These are phyloP conservation scores for Dasyornis broadbenti DNA, from an alignment of 2,113 vertebrate genomes.

Conservation along the genomic window DNA sequence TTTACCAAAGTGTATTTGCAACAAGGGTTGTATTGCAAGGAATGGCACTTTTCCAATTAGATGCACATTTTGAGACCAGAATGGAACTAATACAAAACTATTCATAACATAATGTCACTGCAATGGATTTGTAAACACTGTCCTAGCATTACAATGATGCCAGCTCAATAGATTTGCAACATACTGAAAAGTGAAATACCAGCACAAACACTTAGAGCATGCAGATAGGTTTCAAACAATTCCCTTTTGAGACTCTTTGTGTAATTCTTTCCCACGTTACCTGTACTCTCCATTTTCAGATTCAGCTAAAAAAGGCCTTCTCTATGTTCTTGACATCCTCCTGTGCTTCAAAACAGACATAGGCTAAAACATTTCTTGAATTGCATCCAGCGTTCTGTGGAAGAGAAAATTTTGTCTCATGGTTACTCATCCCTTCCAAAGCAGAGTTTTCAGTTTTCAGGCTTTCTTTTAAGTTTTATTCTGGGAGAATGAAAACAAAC, in stretches of 20 bases:
- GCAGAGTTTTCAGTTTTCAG: not conserved
- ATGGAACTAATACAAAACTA: not conserved
- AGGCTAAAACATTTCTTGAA: not conserved
- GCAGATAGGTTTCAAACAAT: not conserved
- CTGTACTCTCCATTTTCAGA: not conserved
- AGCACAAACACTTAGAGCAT: not conserved
- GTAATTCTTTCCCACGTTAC: not conserved
- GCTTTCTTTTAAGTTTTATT: not conserved
- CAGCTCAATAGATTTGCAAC: not conserved
- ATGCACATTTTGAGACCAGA: not conserved
- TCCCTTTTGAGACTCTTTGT: not conserved
- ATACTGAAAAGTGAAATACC: not conserved
- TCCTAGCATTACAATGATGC: not conserved
- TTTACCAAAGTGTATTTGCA: not conserved
- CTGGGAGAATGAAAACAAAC: not conserved
- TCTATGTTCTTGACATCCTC: not conserved
- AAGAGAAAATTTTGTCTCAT: not conserved
- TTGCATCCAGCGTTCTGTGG: not conserved
- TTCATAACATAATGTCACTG: not conserved
- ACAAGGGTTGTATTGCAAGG: not conserved
- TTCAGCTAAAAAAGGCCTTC: not conserved
- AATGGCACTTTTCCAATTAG: constrained; percentile 21
- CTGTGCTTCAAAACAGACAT: not conserved
- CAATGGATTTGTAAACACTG: not conserved
- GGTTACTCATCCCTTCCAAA: not conserved